These are phyloP conservation scores for Eledone cirrhosa DNA, from an alignment of 2,888 invertebrate genomes.

Conservation along the genomic window DNA sequence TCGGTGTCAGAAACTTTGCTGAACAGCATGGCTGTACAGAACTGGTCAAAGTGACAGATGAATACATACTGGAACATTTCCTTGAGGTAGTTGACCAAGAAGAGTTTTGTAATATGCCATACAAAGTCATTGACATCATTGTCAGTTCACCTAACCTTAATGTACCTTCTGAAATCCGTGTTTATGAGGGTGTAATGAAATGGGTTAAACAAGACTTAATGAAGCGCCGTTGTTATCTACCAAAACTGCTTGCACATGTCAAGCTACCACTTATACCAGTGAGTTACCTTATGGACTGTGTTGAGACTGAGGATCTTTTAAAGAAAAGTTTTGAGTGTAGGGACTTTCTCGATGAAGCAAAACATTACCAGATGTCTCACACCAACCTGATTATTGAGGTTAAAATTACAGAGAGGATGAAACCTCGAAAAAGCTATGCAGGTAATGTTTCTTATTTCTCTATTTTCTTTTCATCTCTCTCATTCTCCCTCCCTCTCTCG, in stretches of 20 bases:
- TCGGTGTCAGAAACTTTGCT: conserved; percentile 67
- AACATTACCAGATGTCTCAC: conserved; percentile 65
- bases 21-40: conserved; percentile 66
- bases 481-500: neutral
- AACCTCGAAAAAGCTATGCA: conserved; percentile 67
- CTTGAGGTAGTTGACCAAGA: conserved; percentile 56
- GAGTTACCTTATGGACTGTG: conserved; percentile 63
- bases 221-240: conserved; percentile 54
- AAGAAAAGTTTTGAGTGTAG: conserved; percentile 63
- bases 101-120: conserved; percentile 59
- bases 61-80: conserved; percentile 63
- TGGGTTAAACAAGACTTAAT: conserved; percentile 66
- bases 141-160: conserved; percentile 59
- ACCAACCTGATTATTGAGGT: conserved; percentile 59
- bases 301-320: conserved; percentile 60
- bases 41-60: conserved; percentile 60
- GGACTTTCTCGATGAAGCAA: conserved; percentile 67
- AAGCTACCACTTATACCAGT: conserved; percentile 65
- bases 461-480: neutral
- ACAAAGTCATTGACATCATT: conserved; percentile 56
- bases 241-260: conserved; percentile 60
- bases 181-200: conserved; percentile 66
- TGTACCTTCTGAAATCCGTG: conserved; percentile 57
- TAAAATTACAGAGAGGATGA: conserved; percentile 55
- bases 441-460: conserved; percentile 49